Evolutionary conservation across 2,888 invertebrate genomes (phyloP).

Genomic region (Oegoconia quadripuncta): DNA sequence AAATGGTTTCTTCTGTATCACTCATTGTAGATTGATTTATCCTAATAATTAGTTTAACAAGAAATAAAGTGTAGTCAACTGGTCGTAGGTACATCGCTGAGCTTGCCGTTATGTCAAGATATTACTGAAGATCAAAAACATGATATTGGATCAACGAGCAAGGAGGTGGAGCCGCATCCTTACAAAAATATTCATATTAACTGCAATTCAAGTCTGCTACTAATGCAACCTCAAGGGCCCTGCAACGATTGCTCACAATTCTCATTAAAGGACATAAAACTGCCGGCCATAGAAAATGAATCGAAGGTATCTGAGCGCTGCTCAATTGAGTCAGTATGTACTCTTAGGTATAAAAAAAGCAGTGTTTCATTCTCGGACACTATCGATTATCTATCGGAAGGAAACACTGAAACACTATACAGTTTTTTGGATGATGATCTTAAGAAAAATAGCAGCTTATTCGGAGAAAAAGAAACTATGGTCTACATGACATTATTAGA

Average conservation of each 20-base stretch:
- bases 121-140: conserved; percentile 40
- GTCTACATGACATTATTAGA: conserved; percentile 57
- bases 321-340: conserved; percentile 26
- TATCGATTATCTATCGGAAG: conserved; percentile 26
- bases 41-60: conserved; percentile 23
- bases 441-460: conserved; percentile 20
- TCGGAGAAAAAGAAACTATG: conserved; percentile 42
- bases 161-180: conserved; percentile 20
- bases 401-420: conserved; percentile 17
- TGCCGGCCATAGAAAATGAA: neutral
- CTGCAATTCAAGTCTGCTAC: neutral
- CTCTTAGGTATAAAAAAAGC: conserved; percentile 28
- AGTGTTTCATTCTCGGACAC: conserved; percentile 36
- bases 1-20: neutral
- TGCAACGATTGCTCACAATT: neutral
- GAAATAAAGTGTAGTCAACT: conserved; percentile 46
- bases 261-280: neutral
- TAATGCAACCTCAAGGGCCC: neutral
- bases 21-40: conserved; percentile 6
- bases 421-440: conserved; percentile 10
- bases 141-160: conserved; percentile 24
- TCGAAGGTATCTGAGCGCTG: neutral
- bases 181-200: neutral
- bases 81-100: conserved; percentile 59
- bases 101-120: conserved; percentile 49